Evolutionary conservation across 2,888 invertebrate genomes (phyloP).

Genomic region (Troides helena): DNA sequence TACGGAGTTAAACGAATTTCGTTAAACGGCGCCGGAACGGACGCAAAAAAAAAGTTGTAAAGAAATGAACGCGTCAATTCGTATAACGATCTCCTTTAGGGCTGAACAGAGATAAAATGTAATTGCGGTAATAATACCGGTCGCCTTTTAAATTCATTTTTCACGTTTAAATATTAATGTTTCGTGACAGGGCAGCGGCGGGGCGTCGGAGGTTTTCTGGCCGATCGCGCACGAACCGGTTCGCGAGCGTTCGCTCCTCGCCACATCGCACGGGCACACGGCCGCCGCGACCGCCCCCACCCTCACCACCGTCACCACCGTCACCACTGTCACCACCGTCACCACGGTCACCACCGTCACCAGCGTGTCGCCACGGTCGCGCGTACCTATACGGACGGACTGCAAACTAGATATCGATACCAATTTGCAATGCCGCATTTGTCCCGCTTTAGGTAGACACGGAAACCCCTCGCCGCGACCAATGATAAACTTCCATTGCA

Average conservation of each 20-base stretch:
- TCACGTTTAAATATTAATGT: constrained; percentile 74
- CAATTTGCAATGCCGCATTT: constrained; percentile 59
- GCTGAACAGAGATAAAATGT: constrained; percentile 46
- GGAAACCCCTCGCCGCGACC: constrained; percentile 33
- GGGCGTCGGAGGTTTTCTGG: constrained; percentile 79
- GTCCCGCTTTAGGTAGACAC: constrained; percentile 45
- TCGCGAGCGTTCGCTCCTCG: constrained; percentile 44
- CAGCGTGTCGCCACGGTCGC: no score
- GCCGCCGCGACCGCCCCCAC: no score
- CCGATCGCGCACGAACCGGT: constrained; percentile 75
- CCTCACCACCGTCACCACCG: no score
- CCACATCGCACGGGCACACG: no score
- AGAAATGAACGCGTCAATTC: constrained; percentile 40
- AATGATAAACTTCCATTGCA: constrained; percentile 12
- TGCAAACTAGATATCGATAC: constrained; percentile 69
- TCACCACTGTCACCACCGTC: no score
- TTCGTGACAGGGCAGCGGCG: constrained; percentile 73
- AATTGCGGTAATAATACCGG: constrained; percentile 67
- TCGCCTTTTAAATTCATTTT: constrained; percentile 60
- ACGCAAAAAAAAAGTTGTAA: constrained; percentile 41
- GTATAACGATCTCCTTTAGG: constrained; percentile 45
- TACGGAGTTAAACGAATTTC: constrained; percentile 43
- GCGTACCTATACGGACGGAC: constrained; percentile 63
- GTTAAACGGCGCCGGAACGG: constrained; percentile 37
- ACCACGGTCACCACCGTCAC: no score